Evolutionary conservation across 2,113 vertebrate genomes (phyloP).

Genomic region (Gorsachius goisagi): DNA sequence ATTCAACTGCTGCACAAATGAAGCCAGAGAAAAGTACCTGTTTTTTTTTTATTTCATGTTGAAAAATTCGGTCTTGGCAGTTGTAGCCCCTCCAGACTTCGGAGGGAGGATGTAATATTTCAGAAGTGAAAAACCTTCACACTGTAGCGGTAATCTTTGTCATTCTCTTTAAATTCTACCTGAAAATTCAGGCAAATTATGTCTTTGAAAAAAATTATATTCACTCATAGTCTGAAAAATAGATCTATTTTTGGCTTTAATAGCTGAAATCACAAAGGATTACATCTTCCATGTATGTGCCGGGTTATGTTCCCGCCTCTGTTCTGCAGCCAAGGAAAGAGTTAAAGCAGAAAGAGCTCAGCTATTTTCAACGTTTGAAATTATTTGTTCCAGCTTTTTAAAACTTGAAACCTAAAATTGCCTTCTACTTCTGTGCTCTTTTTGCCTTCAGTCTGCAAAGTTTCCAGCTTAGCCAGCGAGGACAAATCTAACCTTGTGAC

Average conservation of each 20-base stretch:
- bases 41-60: neutral
- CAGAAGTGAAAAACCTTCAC: neutral
- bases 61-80: neutral
- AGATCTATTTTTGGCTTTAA: constrained; percentile 3
- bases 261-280: constrained; percentile 27
- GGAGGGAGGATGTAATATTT: neutral
- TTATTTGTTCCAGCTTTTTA: neutral
- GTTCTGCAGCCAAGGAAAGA: neutral
- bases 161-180: constrained; percentile 1
- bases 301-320: neutral
- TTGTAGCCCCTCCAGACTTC: neutral
- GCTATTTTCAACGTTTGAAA: neutral
- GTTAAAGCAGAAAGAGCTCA: constrained; percentile 12
- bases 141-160: neutral
- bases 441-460: neutral
- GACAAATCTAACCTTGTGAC: constrained; percentile 37
- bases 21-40: neutral
- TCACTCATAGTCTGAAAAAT: neutral
- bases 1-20: neutral
- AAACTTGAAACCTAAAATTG: constrained; percentile 15
- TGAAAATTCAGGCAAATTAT: constrained; percentile 26
- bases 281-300: neutral
- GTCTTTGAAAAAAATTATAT: neutral
- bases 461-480: neutral
- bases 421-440: neutral